Evolutionary conservation across 2,113 vertebrate species (phyloP), one percentile per base, ranked within the genome.

Genomic region (Osmerus eperlanus): DNA sequence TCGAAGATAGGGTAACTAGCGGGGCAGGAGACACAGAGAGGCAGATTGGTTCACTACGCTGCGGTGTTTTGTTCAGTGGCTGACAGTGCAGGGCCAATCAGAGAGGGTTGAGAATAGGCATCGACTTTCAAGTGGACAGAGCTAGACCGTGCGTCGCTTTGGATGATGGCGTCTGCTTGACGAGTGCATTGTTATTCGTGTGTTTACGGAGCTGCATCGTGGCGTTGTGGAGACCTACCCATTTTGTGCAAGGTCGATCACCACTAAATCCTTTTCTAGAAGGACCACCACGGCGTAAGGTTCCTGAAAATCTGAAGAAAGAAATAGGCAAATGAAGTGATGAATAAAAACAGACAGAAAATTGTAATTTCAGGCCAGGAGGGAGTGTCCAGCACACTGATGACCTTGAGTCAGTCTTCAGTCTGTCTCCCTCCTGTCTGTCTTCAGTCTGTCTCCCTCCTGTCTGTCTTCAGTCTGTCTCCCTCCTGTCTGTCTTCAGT

Each of bases 191-290:
- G 6, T 41, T 41, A 41, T 41, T 41, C 36, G 8, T 4, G 6
- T 41, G 4, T 1, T 41, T 41, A 41, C 1, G 7, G 36, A 41
- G 36, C 29, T 5, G 29, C 29, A 3, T 32, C 29, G 29, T 41
- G 36, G 36, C 6, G 7, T 41, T 18, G 53, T 51, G 18, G 64
- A 51, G 68, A 89, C 94, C 92, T 93, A 99, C 97, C 97, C 97
- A 86, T 97, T 99, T 93, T 99, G 97, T 94, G 96, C 96, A 91
- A 99, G 97, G 86, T 99, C 97, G 86, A 99, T 99, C 87, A 99
- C 93, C 79, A 99, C 97, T 91, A 99, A 94, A 90, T 99, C 97
- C 90, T 99, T 98, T 91, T 99, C 97, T 83, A 99, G 90, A 78
- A 99, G 97, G 86, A 98, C 97, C 64, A 99, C 97, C 78, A 99